phyloP scores from a whole-genome alignment of 2,113 vertebrate genomes.

The Pampusana beccarii region DNA sequence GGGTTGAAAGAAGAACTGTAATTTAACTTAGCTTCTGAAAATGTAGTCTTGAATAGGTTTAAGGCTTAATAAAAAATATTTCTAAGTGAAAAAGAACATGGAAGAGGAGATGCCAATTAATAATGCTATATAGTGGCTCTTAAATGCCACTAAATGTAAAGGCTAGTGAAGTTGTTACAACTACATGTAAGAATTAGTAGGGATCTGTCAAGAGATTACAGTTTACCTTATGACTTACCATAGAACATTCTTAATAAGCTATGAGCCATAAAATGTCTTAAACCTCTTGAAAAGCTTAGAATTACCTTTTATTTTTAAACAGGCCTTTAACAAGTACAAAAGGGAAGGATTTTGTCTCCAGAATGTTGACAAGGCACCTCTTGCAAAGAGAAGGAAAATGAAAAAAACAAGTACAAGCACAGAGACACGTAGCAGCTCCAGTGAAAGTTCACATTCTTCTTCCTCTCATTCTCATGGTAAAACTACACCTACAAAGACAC shows the following conservation, averaged over 20 bases:
- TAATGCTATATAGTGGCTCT: neutral
- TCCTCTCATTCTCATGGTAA: conserved; percentile 93
- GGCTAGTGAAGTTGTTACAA: neutral
- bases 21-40: neutral
- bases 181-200: neutral
- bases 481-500: conserved; percentile 75
- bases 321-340: conserved; percentile 99
- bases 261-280: neutral
- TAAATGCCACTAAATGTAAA: neutral
- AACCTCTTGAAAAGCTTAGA: neutral
- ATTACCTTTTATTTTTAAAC: conserved; percentile 2
- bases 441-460: conserved; percentile 95
- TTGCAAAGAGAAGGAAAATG: conserved; percentile 97
- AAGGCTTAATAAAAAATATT: neutral
- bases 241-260: neutral
- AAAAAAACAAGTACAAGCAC: conserved; percentile 99
- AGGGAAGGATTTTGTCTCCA: conserved; percentile 97
- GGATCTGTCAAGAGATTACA: neutral
- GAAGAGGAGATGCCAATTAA: neutral
- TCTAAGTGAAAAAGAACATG: neutral
- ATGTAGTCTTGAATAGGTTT: neutral
- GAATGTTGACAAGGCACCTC: conserved; percentile 90
- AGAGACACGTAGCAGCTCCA: conserved; percentile 96
- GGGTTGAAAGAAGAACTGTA: neutral
- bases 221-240: neutral